Base-by-base conservation (phyloP, 2,113 vertebrate species). In the Myiopsitta monachus region DNA sequence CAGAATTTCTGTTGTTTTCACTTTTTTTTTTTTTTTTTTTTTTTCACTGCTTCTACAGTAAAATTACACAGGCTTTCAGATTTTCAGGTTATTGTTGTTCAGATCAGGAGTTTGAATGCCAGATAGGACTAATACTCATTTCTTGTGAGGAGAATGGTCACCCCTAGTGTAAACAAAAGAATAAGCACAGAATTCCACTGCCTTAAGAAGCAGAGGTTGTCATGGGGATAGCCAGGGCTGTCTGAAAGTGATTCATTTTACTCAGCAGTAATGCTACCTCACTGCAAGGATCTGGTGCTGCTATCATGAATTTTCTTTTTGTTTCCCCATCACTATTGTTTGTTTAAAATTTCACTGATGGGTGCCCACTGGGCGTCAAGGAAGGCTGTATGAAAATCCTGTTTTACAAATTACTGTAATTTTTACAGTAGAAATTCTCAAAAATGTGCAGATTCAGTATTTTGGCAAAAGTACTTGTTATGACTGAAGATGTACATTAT, bases 121-220 rank as follows among this genome's bases (percentile, higher is more conserved):
- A 63, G 3, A 19, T 62, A 75, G 43, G 21, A 80, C 26, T 83
- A 80, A 69, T 69, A 92, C 47, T 5, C 1, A 28, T 92, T 96
- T 73, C 30, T 88, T 97, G 47, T 78, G 83, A 93, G 61, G 13
- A 41, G 31, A 86, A 92, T 82, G 14, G 10, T 84, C 61, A 59
- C 4, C 2, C 13, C 19, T 68, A 46, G 11, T 24, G 39, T 88
- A 95, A 84, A 95, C 43, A 7, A 64, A 89, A 95, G 28, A 94
- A 15, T 66, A 74, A 88, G 7, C 83, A 26, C 12, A 75, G 31
- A 88, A 89, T 86, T 82, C 31, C 26, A 75, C 11, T 88, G 44
- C 51, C 47, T 96, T 75, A 83, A 54, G n/a, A 89, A 57, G 26
- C 18, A 90, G 41, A 92, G 6, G 54, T 95, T 95, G 82, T 96